These are phyloP conservation scores for Pandemis corylana DNA, from an alignment of 2,888 invertebrate species.

Conservation along the genomic window DNA sequence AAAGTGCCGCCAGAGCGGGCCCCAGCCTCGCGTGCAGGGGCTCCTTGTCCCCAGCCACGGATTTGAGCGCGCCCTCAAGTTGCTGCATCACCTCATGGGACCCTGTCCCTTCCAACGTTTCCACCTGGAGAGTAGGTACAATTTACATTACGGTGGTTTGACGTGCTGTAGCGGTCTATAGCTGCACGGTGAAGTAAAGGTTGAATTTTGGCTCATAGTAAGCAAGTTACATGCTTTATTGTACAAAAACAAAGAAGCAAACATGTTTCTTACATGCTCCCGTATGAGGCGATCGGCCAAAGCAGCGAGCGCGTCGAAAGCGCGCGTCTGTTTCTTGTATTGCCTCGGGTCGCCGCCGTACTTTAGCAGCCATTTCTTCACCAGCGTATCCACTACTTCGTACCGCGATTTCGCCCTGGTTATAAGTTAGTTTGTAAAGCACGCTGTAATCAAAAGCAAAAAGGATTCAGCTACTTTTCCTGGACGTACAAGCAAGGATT, in stretches of 20 bases:
- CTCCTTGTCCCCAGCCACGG: slow-evolving; percentile 54
- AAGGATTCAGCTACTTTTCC: neutral
- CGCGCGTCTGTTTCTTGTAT: slow-evolving; percentile 74
- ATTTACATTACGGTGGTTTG: neutral
- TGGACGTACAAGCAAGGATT: neutral
- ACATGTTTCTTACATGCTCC: slow-evolving; percentile 63
- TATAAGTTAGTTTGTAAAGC: neutral
- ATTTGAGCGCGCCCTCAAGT: slow-evolving; percentile 65
- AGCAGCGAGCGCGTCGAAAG: slow-evolving; percentile 72
- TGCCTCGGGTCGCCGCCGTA: slow-evolving; percentile 72
- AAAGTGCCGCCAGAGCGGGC: slow-evolving; percentile 69
- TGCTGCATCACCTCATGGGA: slow-evolving; percentile 58
- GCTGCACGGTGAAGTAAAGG: neutral
- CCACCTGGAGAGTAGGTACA: slow-evolving; percentile 52
- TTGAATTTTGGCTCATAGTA: neutral
- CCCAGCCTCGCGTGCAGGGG: slow-evolving; percentile 63
- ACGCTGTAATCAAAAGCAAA: neutral
- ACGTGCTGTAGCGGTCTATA: neutral
- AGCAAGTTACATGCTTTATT: too few species aligned
- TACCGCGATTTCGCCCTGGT: slow-evolving; percentile 65
- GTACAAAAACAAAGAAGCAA: too few species aligned
- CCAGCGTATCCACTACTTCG: slow-evolving; percentile 68
- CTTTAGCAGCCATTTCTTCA: slow-evolving; percentile 69
- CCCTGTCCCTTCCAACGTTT: slow-evolving; percentile 63
- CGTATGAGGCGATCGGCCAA: slow-evolving; percentile 69